A percentile compares a stretch with the other conserved stretches of the same genome.
Conservation (phyloP, 2,888 invertebrate genomes). For the Luffia ferchaultella region DNA sequence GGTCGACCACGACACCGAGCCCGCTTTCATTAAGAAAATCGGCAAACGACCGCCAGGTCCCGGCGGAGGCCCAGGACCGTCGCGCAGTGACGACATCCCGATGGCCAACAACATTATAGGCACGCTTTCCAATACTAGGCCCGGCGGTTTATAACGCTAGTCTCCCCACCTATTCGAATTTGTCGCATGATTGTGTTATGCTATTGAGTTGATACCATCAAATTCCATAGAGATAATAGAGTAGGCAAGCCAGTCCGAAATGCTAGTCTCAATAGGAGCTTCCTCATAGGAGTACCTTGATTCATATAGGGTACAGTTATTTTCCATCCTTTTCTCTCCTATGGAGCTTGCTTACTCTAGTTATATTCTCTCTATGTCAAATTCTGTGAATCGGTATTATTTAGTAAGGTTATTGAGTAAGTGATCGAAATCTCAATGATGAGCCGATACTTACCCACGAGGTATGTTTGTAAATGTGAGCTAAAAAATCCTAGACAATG, state of each 20-base stretch:
- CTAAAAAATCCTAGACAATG: no score
- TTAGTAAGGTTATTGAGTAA: not conserved
- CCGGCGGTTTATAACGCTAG: slow-evolving; percentile 27
- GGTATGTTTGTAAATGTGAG: no score
- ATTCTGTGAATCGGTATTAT: not conserved
- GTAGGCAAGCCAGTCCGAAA: no score
- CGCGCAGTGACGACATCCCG: slow-evolving; percentile 34
- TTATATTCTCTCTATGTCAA: no score
- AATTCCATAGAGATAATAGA: no score
- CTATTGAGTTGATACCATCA: not conserved
- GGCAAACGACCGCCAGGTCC: slow-evolving; percentile 12
- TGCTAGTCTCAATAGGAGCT: no score
- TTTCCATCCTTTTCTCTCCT: no score
- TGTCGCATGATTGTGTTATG: not conserved
- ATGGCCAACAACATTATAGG: slow-evolving; percentile 47
- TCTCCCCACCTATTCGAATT: slow-evolving; percentile 28
- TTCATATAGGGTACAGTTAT: no score
- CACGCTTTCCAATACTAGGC: slow-evolving; percentile 30
- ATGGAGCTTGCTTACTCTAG: no score
- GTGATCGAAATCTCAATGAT: not conserved
- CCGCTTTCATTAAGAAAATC: slow-evolving; percentile 14
- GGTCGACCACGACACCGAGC: slow-evolving; percentile 21
- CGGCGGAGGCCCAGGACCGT: slow-evolving; percentile 10
- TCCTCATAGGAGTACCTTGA: no score
- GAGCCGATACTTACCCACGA: no score